Percentiles rank a stretch among this genome's conserved stretches.
These are phyloP conservation scores for Hemiscyllium ocellatum DNA, from an alignment of 2,113 vertebrate species.

Conservation along the genomic window DNA sequence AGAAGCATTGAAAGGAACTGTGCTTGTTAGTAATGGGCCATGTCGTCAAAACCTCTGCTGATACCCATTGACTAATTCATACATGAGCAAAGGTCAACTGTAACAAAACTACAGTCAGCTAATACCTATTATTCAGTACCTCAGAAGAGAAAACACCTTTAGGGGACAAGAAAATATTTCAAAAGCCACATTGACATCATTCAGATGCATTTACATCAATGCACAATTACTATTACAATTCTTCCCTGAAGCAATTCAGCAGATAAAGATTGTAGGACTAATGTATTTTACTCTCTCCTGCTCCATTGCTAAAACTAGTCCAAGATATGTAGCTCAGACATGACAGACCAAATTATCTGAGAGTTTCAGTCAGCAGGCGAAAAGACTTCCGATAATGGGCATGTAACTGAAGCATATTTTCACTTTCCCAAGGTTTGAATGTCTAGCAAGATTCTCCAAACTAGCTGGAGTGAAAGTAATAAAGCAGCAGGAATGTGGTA, in stretches of 20 bases:
- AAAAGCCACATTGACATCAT: neutral
- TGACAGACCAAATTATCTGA: neutral
- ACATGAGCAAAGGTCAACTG: neutral
- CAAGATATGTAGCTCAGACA: neutral
- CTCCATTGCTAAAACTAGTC: neutral
- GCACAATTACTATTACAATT: neutral
- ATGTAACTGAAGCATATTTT: neutral
- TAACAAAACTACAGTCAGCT: neutral
- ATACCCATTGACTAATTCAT: neutral
- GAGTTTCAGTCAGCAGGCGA: neutral
- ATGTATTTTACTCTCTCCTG: neutral
- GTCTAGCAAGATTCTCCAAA: neutral
- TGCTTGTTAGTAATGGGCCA: neutral
- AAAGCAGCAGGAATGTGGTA: neutral
- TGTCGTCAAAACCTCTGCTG: neutral
- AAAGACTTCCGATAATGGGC: neutral
- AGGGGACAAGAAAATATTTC: neutral
- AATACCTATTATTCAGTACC: neutral
- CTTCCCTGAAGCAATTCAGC: neutral
- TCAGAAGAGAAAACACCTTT: neutral
- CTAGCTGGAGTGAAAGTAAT: neutral
- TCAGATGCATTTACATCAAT: neutral
- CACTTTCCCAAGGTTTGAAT: neutral
- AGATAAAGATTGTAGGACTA: neutral
- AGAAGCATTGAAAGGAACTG: neutral